A percentile compares a stretch with the other conserved stretches of the same genome.
Evolutionary conservation across 2,888 invertebrate species (phyloP).

Genomic region (Hyles lineata): DNA sequence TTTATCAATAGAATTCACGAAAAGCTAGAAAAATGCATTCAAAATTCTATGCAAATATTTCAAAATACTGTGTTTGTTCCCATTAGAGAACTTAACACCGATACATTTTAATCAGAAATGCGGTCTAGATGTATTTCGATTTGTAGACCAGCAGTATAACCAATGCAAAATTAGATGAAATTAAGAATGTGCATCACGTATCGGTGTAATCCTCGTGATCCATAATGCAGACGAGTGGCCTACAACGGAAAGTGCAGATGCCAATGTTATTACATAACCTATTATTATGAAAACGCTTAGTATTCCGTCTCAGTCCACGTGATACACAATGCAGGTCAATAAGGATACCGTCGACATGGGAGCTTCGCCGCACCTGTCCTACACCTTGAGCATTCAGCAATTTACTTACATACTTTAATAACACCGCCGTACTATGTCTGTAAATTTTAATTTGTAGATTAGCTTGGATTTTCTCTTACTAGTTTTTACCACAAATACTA

Average conservation of each 20-base stretch:
- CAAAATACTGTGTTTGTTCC: neutral
- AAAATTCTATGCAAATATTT: too few species aligned
- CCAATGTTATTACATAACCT: conserved; percentile 23
- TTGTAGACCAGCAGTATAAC: conserved; percentile 7
- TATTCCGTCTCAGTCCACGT: neutral
- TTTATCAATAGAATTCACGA: too few species aligned
- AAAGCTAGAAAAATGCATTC: too few species aligned
- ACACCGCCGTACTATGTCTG: neutral
- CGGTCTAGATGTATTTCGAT: neutral
- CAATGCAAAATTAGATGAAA: neutral
- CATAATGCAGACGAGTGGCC: conserved; percentile 19
- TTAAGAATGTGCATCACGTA: conserved; percentile 21
- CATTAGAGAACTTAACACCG: neutral
- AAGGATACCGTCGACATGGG: neutral
- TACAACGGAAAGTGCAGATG: conserved; percentile 19
- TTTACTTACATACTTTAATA: neutral
- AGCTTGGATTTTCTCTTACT: conserved; percentile 9
- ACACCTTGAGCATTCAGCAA: neutral
- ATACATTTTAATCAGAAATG: neutral
- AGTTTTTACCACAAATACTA: conserved; percentile 18
- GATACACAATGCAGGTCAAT: conserved; percentile 17
- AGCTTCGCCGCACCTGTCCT: neutral
- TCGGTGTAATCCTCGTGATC: conserved; percentile 10
- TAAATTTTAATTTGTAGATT: conserved; percentile 16
- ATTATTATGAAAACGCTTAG: conserved; percentile 18